Evolutionary conservation across 2,113 vertebrate species (phyloP).

Genomic region (Trematocara nigrifrons): DNA sequence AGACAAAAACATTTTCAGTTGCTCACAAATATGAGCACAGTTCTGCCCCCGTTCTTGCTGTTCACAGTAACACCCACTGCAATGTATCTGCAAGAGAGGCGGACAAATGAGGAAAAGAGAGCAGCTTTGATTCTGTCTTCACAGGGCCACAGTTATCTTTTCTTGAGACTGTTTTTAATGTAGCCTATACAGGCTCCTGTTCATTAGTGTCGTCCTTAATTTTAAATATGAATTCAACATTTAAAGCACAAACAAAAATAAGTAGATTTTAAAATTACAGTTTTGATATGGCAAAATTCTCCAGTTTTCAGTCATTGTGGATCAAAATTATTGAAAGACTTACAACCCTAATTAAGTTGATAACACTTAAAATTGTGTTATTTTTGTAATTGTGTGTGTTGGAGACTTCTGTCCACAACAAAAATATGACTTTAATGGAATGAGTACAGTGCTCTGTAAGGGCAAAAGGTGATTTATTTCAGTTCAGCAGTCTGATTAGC

Average conservation of each 20-base stretch:
- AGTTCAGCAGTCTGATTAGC: fast-evolving
- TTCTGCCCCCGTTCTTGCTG: background rate
- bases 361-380: background rate
- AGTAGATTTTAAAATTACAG: background rate
- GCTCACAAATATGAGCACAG: background rate
- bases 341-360: fast-evolving
- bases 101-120: background rate
- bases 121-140: background rate
- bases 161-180: fast-evolving
- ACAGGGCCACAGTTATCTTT: background rate
- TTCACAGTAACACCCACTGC: background rate
- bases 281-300: fast-evolving
- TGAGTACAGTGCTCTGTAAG: background rate
- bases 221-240: fast-evolving
- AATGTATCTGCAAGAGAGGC: background rate
- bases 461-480: background rate
- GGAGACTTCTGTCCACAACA: background rate
- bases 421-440: fast-evolving
- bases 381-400: background rate
- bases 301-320: background rate
- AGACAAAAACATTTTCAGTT: background rate
- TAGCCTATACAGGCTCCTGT: background rate
- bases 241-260: background rate
- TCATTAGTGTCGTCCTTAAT: fast-evolving
- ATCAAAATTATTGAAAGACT: background rate